A percentile compares a stretch with the other conserved stretches of the same genome.
These are phyloP conservation scores for Palloptera scutellata DNA, from an alignment of 2,888 invertebrate genomes.

Conservation along the genomic window DNA sequence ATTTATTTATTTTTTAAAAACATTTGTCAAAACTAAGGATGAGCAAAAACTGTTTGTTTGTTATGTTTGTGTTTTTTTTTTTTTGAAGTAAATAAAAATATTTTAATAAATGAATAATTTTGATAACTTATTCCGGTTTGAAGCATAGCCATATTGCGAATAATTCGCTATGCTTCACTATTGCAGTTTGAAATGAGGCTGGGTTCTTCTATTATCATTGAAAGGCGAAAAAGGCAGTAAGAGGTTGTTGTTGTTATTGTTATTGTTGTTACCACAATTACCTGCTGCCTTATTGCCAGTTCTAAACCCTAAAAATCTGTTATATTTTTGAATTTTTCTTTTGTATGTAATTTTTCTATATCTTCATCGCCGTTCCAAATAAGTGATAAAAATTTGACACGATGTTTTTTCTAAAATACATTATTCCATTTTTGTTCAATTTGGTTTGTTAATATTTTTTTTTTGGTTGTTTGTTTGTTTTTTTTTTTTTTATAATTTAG, in stretches of 20 bases:
- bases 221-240: constrained; percentile 31
- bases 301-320: neutral
- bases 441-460: constrained; percentile 7
- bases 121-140: constrained; percentile 45
- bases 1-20: too few species aligned
- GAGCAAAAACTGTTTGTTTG: neutral
- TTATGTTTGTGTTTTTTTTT: constrained; percentile 24
- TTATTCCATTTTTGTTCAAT: constrained; percentile 21
- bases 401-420: constrained; percentile 25
- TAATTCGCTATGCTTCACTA: constrained; percentile 50
- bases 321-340: too few species aligned
- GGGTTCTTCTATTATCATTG: constrained; percentile 9
- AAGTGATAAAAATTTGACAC: constrained; percentile 57
- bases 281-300: constrained; percentile 22
- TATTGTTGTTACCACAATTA: constrained; percentile 32
- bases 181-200: constrained; percentile 47
- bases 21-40: too few species aligned
- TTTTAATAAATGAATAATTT: constrained; percentile 33
- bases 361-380: constrained; percentile 48
- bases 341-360: constrained; percentile 25
- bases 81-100: constrained; percentile 25
- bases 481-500: constrained; percentile 34
- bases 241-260: constrained; percentile 20
- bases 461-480: constrained; percentile 31
- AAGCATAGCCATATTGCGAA: constrained; percentile 20